Conservation (phyloP, 2,113 vertebrate species). For the Callopanchax toddi region DNA sequence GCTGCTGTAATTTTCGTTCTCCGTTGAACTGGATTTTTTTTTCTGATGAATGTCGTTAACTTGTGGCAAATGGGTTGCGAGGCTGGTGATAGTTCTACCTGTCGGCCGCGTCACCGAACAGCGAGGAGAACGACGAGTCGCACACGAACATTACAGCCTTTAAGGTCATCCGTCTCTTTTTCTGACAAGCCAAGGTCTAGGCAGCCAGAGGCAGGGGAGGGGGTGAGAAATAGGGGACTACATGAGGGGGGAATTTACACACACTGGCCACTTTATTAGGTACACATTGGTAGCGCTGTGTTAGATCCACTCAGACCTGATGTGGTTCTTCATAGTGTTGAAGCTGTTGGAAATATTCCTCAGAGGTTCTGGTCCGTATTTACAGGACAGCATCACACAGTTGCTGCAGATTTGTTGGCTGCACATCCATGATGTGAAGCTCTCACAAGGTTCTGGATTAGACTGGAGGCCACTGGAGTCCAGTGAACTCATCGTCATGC, state of each 20-base stretch:
- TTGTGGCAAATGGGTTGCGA: neutral
- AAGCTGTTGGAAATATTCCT: too few species aligned
- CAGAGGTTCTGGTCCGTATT: too few species aligned
- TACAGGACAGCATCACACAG: too few species aligned
- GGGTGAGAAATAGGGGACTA: neutral
- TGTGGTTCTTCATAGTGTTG: too few species aligned
- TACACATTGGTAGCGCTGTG: too few species aligned
- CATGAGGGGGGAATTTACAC: slow-evolving; percentile 24
- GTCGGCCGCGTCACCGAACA: slow-evolving; percentile 27
- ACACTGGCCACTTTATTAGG: neutral
- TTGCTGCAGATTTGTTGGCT: too few species aligned
- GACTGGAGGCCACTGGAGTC: too few species aligned
- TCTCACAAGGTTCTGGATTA: too few species aligned
- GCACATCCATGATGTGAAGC: too few species aligned
- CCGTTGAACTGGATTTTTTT: slow-evolving; percentile 36
- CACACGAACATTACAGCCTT: slow-evolving; percentile 12
- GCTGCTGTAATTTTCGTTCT: slow-evolving; percentile 23
- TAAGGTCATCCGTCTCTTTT: slow-evolving; percentile 58
- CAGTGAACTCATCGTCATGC: too few species aligned
- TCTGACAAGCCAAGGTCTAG: slow-evolving; percentile 54
- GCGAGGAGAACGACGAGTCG: neutral
- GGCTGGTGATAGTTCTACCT: slow-evolving; percentile 22
- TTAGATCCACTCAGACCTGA: too few species aligned
- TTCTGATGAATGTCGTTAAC: neutral
- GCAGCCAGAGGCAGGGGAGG: neutral